Evolutionary conservation across 2,797 vertebrate species (phyloP).

Genomic region (Arctocebus calabarensis): DNA sequence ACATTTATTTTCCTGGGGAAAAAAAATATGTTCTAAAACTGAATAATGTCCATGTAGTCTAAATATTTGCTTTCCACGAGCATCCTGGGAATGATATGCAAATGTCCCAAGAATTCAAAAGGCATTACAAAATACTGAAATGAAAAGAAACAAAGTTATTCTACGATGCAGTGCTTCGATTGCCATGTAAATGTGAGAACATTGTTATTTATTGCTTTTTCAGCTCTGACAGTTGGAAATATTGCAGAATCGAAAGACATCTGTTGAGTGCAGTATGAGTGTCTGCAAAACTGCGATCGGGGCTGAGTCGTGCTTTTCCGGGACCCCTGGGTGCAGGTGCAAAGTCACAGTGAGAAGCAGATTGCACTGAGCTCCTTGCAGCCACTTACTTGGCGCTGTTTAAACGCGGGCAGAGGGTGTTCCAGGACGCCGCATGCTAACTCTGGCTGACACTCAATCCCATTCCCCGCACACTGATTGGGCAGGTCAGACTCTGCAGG

Average conservation of each 20-base stretch:
- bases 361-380: neutral
- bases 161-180: neutral
- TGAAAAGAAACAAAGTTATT: slow-evolving; percentile 47
- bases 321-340: slow-evolving; percentile 34
- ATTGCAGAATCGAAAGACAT: slow-evolving; percentile 58
- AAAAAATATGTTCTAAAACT: slow-evolving; percentile 77
- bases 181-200: neutral
- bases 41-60: slow-evolving; percentile 75
- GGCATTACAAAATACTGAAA: neutral
- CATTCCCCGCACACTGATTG: rapidly evolving
- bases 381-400: neutral
- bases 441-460: neutral
- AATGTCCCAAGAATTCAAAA: neutral
- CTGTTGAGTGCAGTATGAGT: neutral
- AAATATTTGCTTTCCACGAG: slow-evolving; percentile 80
- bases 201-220: slow-evolving; percentile 65
- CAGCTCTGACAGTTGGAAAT: slow-evolving; percentile 58
- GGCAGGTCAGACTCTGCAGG: neutral
- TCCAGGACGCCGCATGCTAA: rapidly evolving
- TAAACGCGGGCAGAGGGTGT: neutral
- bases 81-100: slow-evolving; percentile 57
- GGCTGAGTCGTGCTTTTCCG: neutral
- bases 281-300: neutral
- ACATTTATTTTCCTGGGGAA: slow-evolving; percentile 81
- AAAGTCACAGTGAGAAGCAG: neutral